Evolutionary conservation across 23 tunicate genomes (phyloP), one percentile per base, ranked within the genome.

Genomic region (Trididemnum clinides): DNA sequence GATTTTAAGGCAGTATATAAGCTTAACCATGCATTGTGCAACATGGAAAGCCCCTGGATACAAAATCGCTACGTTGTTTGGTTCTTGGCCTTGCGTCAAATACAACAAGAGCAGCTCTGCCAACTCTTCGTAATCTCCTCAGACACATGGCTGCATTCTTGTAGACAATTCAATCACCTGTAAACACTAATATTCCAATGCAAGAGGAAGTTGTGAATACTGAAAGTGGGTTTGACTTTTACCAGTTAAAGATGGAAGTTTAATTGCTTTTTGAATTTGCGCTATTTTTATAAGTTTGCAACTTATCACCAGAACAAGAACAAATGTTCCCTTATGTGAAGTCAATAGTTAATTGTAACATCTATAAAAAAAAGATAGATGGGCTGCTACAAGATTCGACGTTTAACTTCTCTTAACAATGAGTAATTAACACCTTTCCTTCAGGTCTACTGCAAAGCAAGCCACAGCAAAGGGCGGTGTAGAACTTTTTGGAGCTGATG

Each of bases 401-500:
- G 20, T 71, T n/a, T 28, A 71, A 28, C 19, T 33, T 33, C n/a
- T 71, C 44, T 38, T 38, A 28, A 34, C 39, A 33, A 25, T 34
- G 77, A 71, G 77, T 71, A 12, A 71, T 33, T 25, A 71, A 21
- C 3, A 71, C 44, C 77, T 71, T 38, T 33, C 77, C 39, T 33
- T 6, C 77, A 71, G 15, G n/a, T n/a, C n/a, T 12, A 10, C 71
- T 23, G 21, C 71, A 64, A n/a, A 12, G 77, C 44, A 71, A 71
- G 44, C 77, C 77, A 71, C 44, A 22, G 21, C 22, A 59, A 59
- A 59, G 66, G 66, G 3, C 25, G 66, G 25, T n/a, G 3, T n/a
- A 59, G 22, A 25, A n/a, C 66, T 59, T 59, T 28, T 59, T 59
- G 22, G 22, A 59, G 66, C 66, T 59, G 25, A 59, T n/a, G 66